These are phyloP conservation scores for Protonemura montana DNA, from an alignment of 2,888 invertebrate species.

Conservation along the genomic window DNA sequence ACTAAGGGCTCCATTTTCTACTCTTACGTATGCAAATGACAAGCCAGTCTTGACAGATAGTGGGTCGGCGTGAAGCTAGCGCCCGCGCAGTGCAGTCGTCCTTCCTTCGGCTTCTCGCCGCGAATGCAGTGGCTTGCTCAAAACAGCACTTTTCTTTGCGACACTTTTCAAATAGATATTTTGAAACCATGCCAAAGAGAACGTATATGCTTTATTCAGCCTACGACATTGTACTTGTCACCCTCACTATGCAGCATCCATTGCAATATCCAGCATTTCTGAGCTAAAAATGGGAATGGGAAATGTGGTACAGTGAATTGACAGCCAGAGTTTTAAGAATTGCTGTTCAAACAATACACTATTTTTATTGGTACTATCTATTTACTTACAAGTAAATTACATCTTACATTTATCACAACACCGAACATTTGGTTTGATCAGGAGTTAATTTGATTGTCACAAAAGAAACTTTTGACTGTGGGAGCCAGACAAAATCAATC, in stretches of 20 bases:
- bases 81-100: not conserved
- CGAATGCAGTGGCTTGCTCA: not conserved
- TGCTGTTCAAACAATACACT: not conserved
- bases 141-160: not conserved
- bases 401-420: not conserved
- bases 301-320: no score
- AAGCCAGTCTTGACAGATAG: constrained; percentile 1
- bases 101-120: not conserved
- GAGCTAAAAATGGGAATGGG: no score
- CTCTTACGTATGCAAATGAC: constrained; percentile 40
- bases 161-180: not conserved
- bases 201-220: not conserved
- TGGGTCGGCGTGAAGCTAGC: constrained; percentile 12
- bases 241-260: no score
- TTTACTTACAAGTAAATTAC: not conserved
- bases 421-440: not conserved
- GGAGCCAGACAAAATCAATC: not conserved
- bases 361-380: not conserved
- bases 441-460: not conserved
- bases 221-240: not conserved
- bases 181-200: constrained; percentile 2
- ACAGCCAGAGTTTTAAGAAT: not conserved
- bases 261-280: no score
- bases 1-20: constrained; percentile 48
- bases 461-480: not conserved